These are phyloP conservation scores for Euwallacea similis DNA, from an alignment of 1,140 invertebrate species.

Conservation along the genomic window DNA sequence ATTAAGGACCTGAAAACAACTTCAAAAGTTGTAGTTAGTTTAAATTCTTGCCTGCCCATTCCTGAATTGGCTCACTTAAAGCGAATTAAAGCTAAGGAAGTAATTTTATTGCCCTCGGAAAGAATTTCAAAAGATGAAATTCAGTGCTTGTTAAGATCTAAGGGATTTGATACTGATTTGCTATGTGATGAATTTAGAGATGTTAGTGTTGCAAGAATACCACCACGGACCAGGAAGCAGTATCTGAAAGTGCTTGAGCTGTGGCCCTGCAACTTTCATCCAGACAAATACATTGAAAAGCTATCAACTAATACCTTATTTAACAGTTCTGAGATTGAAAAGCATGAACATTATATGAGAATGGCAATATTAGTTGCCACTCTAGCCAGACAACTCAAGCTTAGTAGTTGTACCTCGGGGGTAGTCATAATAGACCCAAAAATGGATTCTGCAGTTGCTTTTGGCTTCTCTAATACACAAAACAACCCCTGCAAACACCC, in stretches of 20 bases:
- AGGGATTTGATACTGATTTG: slow-evolving; percentile 58
- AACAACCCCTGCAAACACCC: slow-evolving; percentile 81
- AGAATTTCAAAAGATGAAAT: slow-evolving; percentile 47
- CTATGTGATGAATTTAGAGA: slow-evolving; percentile 60
- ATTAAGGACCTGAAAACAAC: slow-evolving; percentile 65
- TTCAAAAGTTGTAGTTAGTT: slow-evolving; percentile 62
- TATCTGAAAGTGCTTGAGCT: slow-evolving; percentile 62
- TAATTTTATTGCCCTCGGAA: slow-evolving; percentile 61
- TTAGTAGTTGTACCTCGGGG: slow-evolving; percentile 40
- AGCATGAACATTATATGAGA: slow-evolving; percentile 66
- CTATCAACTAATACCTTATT: slow-evolving; percentile 68
- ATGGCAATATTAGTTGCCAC: slow-evolving; percentile 61
- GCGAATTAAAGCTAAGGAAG: slow-evolving; percentile 64
- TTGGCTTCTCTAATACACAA: slow-evolving; percentile 63
- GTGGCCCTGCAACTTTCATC: slow-evolving; percentile 89
- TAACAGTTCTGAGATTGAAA: slow-evolving; percentile 57
- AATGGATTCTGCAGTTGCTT: slow-evolving; percentile 63
- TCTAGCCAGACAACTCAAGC: slow-evolving; percentile 38
- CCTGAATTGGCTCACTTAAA: slow-evolving; percentile 72
- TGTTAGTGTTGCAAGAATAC: slow-evolving; percentile 61
- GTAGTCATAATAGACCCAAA: slow-evolving; percentile 72
- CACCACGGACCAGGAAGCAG: slow-evolving; percentile 69
- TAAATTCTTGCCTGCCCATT: slow-evolving; percentile 62
- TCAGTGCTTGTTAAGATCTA: slow-evolving; percentile 55
- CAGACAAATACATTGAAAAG: slow-evolving; percentile 70